Evolutionary conservation across 92 coral and sea anemone species (phyloP).

Genomic region (Isaurus tuberculatus): DNA sequence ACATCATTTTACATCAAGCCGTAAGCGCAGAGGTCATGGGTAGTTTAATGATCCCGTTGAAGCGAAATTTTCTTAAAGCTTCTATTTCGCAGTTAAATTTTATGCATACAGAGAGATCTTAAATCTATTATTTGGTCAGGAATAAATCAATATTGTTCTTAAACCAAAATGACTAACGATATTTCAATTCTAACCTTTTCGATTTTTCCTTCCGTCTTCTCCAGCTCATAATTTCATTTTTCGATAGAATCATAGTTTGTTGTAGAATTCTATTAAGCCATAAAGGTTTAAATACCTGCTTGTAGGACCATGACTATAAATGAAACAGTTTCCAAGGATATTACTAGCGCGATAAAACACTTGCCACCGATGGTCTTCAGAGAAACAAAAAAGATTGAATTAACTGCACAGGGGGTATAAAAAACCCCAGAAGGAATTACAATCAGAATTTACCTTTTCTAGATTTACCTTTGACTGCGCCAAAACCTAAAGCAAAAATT

Average conservation of each 20-base stretch:
- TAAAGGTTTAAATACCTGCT: background rate
- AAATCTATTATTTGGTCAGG: no score
- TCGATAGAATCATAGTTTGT: background rate
- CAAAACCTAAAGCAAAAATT: background rate
- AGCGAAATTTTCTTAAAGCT: no score
- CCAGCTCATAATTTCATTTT: background rate
- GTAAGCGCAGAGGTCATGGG: no score
- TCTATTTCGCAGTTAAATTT: no score
- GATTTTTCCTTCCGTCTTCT: background rate
- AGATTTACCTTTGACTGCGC: background rate
- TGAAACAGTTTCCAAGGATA: background rate
- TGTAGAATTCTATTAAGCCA: background rate
- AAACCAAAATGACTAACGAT: no score
- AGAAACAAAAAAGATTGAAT: background rate
- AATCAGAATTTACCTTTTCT: background rate
- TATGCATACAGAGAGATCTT: no score
- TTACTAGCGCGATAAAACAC: background rate
- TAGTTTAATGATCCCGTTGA: no score
- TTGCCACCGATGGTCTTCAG: background rate
- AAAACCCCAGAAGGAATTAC: background rate
- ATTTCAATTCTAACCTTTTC: no score
- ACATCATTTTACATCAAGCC: no score
- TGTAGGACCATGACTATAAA: background rate
- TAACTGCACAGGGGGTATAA: background rate
- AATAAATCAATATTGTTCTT: no score